phyloP scores from a whole-genome alignment of 2,888 invertebrate genomes.

The Eupsilia transversa region DNA sequence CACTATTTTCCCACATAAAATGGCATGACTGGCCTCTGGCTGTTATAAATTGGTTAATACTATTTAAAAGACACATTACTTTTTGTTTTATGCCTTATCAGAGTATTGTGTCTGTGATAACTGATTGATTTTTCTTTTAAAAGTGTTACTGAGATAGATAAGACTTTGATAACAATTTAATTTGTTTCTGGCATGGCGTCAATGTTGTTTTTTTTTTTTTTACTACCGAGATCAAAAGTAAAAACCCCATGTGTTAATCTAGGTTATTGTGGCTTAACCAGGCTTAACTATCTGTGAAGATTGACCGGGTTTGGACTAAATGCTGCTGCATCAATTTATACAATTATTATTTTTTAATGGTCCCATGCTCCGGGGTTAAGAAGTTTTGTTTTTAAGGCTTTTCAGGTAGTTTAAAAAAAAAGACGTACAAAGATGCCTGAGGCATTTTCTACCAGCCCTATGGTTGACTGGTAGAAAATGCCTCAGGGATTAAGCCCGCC shows the following conservation, averaged over 20 bases:
- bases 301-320: too few species aligned
- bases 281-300: not conserved
- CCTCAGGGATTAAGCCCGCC: too few species aligned
- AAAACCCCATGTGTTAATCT: not conserved
- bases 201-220: not conserved
- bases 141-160: slow-evolving; percentile 29
- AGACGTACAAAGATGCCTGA: too few species aligned
- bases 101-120: slow-evolving; percentile 23
- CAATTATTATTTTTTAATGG: too few species aligned
- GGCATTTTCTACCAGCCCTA: too few species aligned
- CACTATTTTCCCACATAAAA: slow-evolving; percentile 20
- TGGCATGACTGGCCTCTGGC: slow-evolving; percentile 12
- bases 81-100: slow-evolving; percentile 35
- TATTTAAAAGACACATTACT: not conserved
- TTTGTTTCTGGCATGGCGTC: not conserved
- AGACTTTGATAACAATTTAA: slow-evolving; percentile 7
- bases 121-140: slow-evolving; percentile 14
- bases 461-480: too few species aligned
- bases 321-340: too few species aligned
- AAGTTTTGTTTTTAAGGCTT: too few species aligned
- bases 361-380: too few species aligned
- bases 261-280: not conserved
- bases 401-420: too few species aligned
- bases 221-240: not conserved
- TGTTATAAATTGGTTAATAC: not conserved